phyloP scores from a whole-genome alignment of 2,113 vertebrate species.

The Felis chaus region DNA sequence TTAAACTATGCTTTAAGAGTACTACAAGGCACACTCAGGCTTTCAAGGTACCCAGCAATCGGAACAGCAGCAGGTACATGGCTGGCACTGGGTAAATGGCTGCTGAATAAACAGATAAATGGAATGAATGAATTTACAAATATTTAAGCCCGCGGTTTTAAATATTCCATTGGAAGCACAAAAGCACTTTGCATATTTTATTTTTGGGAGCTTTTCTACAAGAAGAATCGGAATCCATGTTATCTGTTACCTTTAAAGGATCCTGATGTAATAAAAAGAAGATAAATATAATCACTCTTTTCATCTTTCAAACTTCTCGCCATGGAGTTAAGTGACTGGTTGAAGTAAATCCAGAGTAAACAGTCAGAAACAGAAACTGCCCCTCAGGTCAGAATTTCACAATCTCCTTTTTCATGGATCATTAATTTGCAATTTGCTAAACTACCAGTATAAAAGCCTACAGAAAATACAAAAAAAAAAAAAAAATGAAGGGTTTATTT shows the following conservation, averaged over 20 bases:
- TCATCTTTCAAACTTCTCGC: background rate
- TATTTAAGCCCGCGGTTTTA: background rate
- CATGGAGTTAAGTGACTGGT: background rate
- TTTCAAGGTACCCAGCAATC: background rate
- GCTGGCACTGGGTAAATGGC: background rate
- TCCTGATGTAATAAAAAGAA: background rate
- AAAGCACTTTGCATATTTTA: background rate
- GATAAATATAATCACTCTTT: background rate
- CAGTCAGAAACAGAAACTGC: background rate
- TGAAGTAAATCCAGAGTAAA: constrained; percentile 17
- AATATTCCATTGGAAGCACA: constrained; percentile 39
- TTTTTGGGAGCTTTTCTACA: background rate
- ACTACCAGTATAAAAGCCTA: background rate
- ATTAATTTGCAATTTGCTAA: constrained; percentile 51
- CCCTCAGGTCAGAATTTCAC: background rate
- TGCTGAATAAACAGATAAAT: constrained; percentile 9
- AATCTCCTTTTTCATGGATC: background rate
- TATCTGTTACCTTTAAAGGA: background rate
- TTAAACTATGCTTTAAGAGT: background rate
- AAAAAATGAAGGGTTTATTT: constrained; percentile 45
- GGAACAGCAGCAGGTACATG: background rate
- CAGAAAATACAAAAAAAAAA: constrained; percentile 35
- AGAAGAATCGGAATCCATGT: background rate
- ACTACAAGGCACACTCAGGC: background rate
- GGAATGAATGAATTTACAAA: background rate